A percentile compares a stretch with the other conserved stretches of the same genome.
Conservation (phyloP, 2,797 vertebrate species). For the Choloepus didactylus region DNA sequence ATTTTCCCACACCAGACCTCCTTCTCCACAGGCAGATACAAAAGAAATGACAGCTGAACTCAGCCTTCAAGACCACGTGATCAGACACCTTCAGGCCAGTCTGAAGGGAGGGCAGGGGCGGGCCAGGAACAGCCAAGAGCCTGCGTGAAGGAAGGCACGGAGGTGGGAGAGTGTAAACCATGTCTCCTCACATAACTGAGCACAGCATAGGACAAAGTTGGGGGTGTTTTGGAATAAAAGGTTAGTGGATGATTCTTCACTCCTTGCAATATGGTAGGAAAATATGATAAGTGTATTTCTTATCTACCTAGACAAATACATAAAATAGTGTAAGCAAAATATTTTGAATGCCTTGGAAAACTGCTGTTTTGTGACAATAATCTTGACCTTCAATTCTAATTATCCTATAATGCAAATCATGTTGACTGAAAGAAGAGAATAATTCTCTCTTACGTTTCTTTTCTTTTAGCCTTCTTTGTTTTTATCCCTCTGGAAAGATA, state of each 20-base stretch:
- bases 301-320: neutral
- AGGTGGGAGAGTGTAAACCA: neutral
- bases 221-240: neutral
- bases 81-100: neutral
- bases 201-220: neutral
- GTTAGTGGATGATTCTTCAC: neutral
- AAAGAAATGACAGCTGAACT: neutral
- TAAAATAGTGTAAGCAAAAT: neutral
- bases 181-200: neutral
- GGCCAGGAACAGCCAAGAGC: neutral
- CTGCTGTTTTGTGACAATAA: neutral
- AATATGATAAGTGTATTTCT: neutral
- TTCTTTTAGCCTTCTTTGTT: neutral
- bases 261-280: neutral
- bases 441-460: neutral
- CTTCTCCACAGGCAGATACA: neutral
- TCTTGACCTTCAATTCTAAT: conserved; percentile 3
- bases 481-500: conserved; percentile 14
- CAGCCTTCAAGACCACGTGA: neutral
- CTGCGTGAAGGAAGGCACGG: neutral
- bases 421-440: neutral
- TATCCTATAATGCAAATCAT: neutral
- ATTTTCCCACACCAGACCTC: neutral
- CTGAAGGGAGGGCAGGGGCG: neutral
- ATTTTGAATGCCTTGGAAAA: conserved; percentile 6